These are phyloP conservation scores for Lysandra coridon DNA, from an alignment of 2,888 invertebrate species.

Conservation along the genomic window DNA sequence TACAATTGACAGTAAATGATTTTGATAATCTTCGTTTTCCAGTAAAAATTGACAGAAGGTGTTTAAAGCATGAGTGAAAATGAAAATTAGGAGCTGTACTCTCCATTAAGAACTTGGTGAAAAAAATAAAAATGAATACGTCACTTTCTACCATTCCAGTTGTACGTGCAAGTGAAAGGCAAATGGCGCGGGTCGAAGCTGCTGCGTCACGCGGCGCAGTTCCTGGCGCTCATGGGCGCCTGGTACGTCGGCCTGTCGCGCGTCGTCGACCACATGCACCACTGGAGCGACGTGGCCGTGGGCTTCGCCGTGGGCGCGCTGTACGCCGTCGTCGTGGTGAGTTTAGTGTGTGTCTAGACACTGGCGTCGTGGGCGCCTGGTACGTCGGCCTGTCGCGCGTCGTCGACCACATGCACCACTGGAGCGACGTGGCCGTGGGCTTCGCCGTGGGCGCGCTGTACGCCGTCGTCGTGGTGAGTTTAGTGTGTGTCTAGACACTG, in stretches of 20 bases:
- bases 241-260: conserved; percentile 84
- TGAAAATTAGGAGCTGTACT: too few relatives aligned
- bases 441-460: too few relatives aligned
- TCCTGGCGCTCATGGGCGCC: conserved; percentile 83
- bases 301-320: conserved; percentile 83
- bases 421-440: too few relatives aligned
- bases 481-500: too few relatives aligned
- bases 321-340: conserved; percentile 78
- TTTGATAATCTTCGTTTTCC: too few relatives aligned
- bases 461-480: too few relatives aligned
- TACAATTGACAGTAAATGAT: too few relatives aligned
- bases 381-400: too few relatives aligned
- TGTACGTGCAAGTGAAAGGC: conserved; percentile 89
- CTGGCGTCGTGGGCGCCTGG: too few relatives aligned
- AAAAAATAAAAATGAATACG: background rate
- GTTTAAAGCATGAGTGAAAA: too few relatives aligned
- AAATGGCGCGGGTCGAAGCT: conserved; percentile 87
- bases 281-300: conserved; percentile 92
- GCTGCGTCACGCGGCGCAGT: conserved; percentile 87
- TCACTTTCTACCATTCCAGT: conserved; percentile 63
- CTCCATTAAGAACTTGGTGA: background rate
- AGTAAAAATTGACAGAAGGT: too few relatives aligned
- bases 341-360: conserved; percentile 36
- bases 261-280: conserved; percentile 93
- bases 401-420: too few relatives aligned